Evolutionary conservation across 2,888 invertebrate species (phyloP), one percentile per base, ranked within the genome.

Genomic region (Caenorhabditis macrosperma): DNA sequence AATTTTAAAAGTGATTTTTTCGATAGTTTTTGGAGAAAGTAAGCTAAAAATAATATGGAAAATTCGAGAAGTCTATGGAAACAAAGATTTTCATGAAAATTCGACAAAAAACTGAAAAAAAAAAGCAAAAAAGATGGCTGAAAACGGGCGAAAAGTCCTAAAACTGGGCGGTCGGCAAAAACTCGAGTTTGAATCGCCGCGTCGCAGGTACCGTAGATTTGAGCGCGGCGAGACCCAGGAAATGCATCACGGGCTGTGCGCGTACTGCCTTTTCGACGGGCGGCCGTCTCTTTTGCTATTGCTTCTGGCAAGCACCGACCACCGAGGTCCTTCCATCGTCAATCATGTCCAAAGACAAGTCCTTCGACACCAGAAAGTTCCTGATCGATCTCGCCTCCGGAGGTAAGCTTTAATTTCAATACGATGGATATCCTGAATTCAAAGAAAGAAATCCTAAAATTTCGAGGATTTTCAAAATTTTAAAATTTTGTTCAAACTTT

Each of bases 291-390:
- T 48, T 50, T 63, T 33, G 55, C 60, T 75, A 79, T 74, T 78
- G 78, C 78, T 74, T 57, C 67, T 67, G 76, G 80, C 80, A 76
- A 75, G 75, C 74, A 79, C 79, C 79, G 79, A 79, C 79, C 75
- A 75, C 79, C 75, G 79, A 63, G 75, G 79, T 74, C 72, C 64
- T 63, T 75, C 66, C 35, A 63, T 69, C 52, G 60, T 60, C 61
- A 57, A 75, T 50, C 74, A 83, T 81, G 81, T 68, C 78, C 50
- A 67, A 66, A 48, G 81, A 85, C 22, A 83, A 85, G 81, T 86
- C 86, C 57, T 88, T 88, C 82, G 83, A 88, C 72, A 75, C 86
- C 79, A 86, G 52, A 78, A 88, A 88, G 71, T 88, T 88, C 88
- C 74, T 86, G 76, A 85, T 88, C 81, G 88, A 88, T 81, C 82